Percentiles rank a stretch among this genome's conserved stretches.
These are phyloP conservation scores for Carposina sasakii DNA, from an alignment of 1,140 invertebrate species.

Conservation along the genomic window DNA sequence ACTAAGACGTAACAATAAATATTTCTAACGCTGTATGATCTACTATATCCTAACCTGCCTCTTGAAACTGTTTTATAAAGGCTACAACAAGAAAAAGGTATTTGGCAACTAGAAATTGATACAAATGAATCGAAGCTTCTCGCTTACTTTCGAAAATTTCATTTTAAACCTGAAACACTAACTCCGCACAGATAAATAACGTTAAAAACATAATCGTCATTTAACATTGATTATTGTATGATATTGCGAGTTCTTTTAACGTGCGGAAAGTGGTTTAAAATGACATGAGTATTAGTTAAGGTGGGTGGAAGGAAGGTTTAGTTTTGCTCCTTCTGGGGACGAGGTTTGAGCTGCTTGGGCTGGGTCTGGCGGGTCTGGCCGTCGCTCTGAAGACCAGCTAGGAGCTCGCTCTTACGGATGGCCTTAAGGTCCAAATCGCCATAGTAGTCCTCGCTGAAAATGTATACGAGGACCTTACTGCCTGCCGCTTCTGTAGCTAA, in stretches of 20 bases:
- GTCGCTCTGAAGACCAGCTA: constrained; percentile 78
- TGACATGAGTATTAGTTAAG: constrained; percentile 58
- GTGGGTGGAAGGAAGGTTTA: constrained; percentile 43
- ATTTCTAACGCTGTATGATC: constrained; percentile 55
- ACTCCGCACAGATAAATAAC: constrained; percentile 42
- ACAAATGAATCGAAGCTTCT: constrained; percentile 56
- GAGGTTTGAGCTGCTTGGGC: constrained; percentile 73
- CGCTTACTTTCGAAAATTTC: constrained; percentile 42
- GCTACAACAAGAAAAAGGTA: constrained; percentile 54
- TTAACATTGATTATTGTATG: no score
- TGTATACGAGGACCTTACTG: constrained; percentile 64
- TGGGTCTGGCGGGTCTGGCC: constrained; percentile 64
- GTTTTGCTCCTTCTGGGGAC: constrained; percentile 68
- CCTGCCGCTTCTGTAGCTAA: constrained; percentile 53
- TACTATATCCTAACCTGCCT: constrained; percentile 53
- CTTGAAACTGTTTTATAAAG: constrained; percentile 51
- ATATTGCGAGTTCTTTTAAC: no score
- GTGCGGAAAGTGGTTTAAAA: no score
- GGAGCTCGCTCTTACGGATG: constrained; percentile 92
- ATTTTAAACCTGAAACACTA: constrained; percentile 50
- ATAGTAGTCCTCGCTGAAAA: constrained; percentile 94
- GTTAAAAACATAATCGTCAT: no score
- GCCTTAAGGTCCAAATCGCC: constrained; percentile 94
- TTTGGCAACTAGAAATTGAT: constrained; percentile 68
- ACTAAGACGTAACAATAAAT: constrained; percentile 52